Percentiles rank a stretch among this genome's conserved stretches.
These are phyloP conservation scores for Rutilus rutilus DNA, from an alignment of 2,113 vertebrate species.

Conservation along the genomic window DNA sequence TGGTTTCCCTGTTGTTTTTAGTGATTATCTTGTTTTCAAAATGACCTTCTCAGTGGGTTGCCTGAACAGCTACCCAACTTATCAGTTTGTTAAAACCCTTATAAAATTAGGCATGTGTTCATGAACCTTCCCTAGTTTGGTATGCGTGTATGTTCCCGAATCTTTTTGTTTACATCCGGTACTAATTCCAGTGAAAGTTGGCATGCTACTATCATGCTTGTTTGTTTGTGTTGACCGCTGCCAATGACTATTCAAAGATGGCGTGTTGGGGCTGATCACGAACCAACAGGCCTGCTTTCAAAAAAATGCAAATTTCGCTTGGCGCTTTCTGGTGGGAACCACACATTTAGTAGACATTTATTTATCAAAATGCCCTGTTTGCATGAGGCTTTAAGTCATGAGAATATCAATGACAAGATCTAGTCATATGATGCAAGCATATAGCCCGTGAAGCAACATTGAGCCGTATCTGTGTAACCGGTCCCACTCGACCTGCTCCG, in stretches of 20 bases:
- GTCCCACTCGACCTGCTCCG: too few species aligned
- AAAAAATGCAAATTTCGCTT: constrained; percentile 29
- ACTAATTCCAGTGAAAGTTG: constrained; percentile 18
- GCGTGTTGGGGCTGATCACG: constrained; percentile 15
- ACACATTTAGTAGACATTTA: constrained; percentile 25
- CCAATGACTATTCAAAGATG: not conserved
- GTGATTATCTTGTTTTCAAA: not conserved
- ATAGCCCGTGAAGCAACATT: not conserved
- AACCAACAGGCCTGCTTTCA: constrained; percentile 24
- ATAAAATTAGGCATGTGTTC: not conserved
- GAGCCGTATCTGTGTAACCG: not conserved
- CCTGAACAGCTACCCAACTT: not conserved
- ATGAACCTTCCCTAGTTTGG: not conserved
- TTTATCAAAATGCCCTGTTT: constrained; percentile 48
- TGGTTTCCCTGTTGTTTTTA: constrained; percentile 20
- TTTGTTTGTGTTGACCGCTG: constrained; percentile 17
- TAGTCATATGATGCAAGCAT: constrained; percentile 16
- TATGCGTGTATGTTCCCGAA: not conserved
- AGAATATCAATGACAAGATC: constrained; percentile 34
- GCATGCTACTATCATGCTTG: not conserved
- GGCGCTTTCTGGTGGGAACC: constrained; percentile 4
- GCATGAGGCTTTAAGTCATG: constrained; percentile 28
- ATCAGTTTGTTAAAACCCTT: not conserved
- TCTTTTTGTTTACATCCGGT: constrained; percentile 13
- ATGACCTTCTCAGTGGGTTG: not conserved